phyloP scores from a whole-genome alignment of 2,797 vertebrate species.

The Myotis findleyi region DNA sequence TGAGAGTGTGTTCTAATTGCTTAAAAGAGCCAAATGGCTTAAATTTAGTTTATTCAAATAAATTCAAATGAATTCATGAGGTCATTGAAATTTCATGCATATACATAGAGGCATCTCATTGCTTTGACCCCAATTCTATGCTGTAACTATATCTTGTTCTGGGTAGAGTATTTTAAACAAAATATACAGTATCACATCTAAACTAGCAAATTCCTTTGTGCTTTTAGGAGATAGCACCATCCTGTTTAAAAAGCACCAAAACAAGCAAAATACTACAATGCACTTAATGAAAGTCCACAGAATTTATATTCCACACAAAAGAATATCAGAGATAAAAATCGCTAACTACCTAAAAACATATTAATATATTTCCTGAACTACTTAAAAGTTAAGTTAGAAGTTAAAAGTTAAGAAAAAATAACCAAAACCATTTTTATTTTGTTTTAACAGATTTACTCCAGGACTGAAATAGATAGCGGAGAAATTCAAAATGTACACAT shows the following conservation, averaged over 20 bases:
- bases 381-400: slow-evolving; percentile 25
- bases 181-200: not conserved
- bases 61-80: not conserved
- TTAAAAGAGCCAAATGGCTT: slow-evolving; percentile 17
- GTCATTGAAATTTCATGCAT: not conserved
- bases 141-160: not conserved
- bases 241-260: slow-evolving; percentile 7
- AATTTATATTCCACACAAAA: slow-evolving; percentile 30
- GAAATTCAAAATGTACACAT: slow-evolving; percentile 63
- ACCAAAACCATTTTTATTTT: slow-evolving; percentile 6
- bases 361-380: slow-evolving; percentile 35
- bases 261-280: not conserved
- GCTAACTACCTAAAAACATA: not conserved
- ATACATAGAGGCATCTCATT: not conserved
- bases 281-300: not conserved
- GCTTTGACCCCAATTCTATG: not conserved
- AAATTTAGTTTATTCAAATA: slow-evolving; percentile 29
- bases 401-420: not conserved
- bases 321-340: not conserved
- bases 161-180: slow-evolving; percentile 11
- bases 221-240: not conserved
- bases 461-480: slow-evolving; percentile 42
- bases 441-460: slow-evolving; percentile 41
- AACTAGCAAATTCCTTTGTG: not conserved
- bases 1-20: not conserved